Evolutionary conservation across 2,797 vertebrate genomes (phyloP).

Genomic region (Cryptoblepharus egeriae): DNA sequence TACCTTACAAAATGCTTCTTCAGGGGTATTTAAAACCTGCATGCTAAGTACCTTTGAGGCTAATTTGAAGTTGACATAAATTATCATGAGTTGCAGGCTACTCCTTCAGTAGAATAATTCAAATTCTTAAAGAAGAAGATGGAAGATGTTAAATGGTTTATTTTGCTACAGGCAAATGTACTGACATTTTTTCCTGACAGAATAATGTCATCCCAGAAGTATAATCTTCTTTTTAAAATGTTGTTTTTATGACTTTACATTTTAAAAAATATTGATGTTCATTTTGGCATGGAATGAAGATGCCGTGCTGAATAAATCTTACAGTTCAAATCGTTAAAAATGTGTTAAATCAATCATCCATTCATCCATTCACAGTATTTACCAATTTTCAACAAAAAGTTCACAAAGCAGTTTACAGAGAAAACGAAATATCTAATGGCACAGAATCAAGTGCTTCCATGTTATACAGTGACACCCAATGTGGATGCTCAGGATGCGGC

Average conservation of each 20-base stretch:
- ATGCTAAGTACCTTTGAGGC: background rate
- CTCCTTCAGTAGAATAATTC: background rate
- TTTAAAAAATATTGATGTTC: background rate
- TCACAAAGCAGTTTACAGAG: no score
- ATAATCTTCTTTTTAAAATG: background rate
- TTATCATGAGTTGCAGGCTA: background rate
- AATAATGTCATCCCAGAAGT: background rate
- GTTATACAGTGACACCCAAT: no score
- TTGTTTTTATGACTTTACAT: background rate
- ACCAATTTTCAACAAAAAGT: no score
- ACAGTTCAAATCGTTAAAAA: background rate
- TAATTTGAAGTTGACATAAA: background rate
- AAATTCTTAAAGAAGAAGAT: background rate
- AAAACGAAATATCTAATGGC: no score
- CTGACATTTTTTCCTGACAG: no score
- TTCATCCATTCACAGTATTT: no score
- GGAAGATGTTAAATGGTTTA: background rate
- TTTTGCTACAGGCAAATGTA: no score
- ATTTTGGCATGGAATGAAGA: background rate
- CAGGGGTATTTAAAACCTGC: background rate
- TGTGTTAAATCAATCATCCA: no score
- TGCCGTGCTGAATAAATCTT: background rate
- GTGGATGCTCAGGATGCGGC: no score
- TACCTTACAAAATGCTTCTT: background rate
- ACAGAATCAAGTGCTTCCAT: no score